Evolutionary conservation across 1,140 invertebrate species (phyloP), one percentile per base, ranked within the genome.

Genomic region (Macrostomum lignano): DNA sequence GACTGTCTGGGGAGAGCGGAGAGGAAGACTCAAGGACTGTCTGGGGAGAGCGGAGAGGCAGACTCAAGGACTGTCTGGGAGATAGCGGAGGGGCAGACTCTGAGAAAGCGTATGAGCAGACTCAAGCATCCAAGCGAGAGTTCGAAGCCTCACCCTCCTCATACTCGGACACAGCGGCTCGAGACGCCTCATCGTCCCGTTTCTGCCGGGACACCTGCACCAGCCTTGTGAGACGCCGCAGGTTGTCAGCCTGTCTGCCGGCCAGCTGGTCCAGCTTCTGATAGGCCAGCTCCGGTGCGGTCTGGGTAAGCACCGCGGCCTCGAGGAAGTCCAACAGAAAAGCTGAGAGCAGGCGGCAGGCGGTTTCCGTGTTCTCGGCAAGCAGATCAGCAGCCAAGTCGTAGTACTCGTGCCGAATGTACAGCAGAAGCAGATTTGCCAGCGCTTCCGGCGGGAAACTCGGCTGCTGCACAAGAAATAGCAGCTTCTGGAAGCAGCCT

Each of bases 351-450:
- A 82, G 88, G 59, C 88, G 91, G 51, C 81, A 86, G 2, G 84
- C 91, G 22, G 94, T 66, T 58, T 94, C 75, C 21, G 79, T 74
- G 61, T 96, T 88, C 63, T 96, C 86, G 11, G 88, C 88, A 34
- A 98, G 58, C 32, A 96, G 74, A 64, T 96, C 88, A 3, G 88
- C 88, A 10, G 88, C 88, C 25, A 94, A 60, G 56, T 96, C 86
- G 52, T 75, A 93, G 47, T 88, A 84, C 58, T 65, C 82, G 59
- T 88, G 82, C 60, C 88, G 88, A 10, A 61, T 86, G 51, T 93
- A 96, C 0, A 93, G 62, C 1, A 96, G 60, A 10, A 96, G 59
- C 9, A 98, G 63, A 61, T 96, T 98, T 1, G 79, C 71, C 59
- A 98, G 93, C 1, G 88, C 91, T 64, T 96, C 88, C 13, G 77